Base-by-base conservation (phyloP, 2,113 vertebrate species). In the Nibea coibor region DNA sequence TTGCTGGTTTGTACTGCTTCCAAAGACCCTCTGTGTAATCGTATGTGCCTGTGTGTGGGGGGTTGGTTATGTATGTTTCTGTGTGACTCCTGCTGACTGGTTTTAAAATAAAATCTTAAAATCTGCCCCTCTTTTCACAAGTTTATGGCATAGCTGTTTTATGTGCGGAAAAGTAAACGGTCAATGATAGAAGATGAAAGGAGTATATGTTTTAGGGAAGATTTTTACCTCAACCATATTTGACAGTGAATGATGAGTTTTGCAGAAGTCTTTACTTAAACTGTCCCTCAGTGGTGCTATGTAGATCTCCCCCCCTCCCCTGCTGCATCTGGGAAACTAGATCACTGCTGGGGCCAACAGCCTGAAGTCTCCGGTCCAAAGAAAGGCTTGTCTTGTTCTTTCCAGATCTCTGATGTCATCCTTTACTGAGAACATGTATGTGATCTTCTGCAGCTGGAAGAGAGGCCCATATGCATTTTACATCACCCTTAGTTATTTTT, bases 361-460 rank as follows among this genome's bases (percentile, higher is more conserved):
- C 73, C 65, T 76, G 16, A 83, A 72, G 69, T 64, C 80, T 71
- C 48, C 35, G 24, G 22, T 74, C 56, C 61, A 75, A 73, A 85
- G 75, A 90, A 86, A 72, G 54, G 53, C 83, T 88, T 83, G 81
- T 86, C 78, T 88, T 86, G 81, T 84, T 87, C 70, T 59, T 59
- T 86, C 81, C 76, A 75, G 19, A 78, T 94, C 80, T 90, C 86
- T 91, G 84, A 92, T 86, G 91, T 92, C 76, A 83, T 66, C 53
- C 71, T 87, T 87, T 65, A 81, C 80, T 76, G 54, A 73, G 68
- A 91, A 83, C 89, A 86, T 87, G 71, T 17, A 82, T 91, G 75
- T 91, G 92, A 88, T 92, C 82, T 80, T 88, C 90, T 92, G 88
- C 85, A 89, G 93, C 88, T 93, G 88, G 81, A 88, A 62, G 78